Conservation (phyloP, 2,888 invertebrate genomes). For the Lasioglossum malachurum region DNA sequence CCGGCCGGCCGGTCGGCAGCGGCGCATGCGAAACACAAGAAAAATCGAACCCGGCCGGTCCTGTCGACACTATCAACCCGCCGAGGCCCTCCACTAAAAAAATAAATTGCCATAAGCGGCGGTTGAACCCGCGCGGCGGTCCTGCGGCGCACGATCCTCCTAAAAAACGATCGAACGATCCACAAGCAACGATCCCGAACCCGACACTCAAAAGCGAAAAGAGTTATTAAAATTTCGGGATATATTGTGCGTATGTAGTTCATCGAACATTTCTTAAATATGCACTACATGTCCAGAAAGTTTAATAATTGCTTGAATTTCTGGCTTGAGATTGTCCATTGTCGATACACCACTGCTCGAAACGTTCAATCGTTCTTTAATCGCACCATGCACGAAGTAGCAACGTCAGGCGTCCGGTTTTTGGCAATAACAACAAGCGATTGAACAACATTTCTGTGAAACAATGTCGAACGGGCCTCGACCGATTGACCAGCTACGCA, state of each 20-base stretch:
- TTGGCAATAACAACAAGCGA: constrained; percentile 43
- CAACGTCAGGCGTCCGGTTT: constrained; percentile 10
- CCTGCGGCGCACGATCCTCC: neutral
- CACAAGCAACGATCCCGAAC: neutral
- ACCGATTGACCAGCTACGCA: constrained; percentile 29
- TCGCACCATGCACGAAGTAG: neutral
- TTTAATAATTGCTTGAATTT: neutral
- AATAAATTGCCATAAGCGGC: constrained; percentile 52
- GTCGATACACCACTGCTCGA: neutral
- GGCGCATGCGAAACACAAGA: constrained; percentile 11
- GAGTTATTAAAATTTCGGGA: neutral
- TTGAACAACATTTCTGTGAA: constrained; percentile 40
- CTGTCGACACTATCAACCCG: constrained; percentile 12
- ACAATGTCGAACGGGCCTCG: constrained; percentile 15
- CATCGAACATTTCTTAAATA: neutral
- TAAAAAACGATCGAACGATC: neutral
- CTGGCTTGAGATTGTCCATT: neutral
- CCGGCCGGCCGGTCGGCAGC: constrained; percentile 24
- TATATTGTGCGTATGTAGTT: no score
- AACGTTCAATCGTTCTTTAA: neutral
- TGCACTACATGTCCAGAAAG: neutral
- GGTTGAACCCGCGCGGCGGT: neutral
- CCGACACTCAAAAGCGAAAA: neutral
- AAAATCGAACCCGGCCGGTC: constrained; percentile 8
- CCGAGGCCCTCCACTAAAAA: constrained; percentile 37